Base-by-base conservation (phyloP, 2,888 invertebrate genomes). In the Muschampia plurimacula region DNA sequence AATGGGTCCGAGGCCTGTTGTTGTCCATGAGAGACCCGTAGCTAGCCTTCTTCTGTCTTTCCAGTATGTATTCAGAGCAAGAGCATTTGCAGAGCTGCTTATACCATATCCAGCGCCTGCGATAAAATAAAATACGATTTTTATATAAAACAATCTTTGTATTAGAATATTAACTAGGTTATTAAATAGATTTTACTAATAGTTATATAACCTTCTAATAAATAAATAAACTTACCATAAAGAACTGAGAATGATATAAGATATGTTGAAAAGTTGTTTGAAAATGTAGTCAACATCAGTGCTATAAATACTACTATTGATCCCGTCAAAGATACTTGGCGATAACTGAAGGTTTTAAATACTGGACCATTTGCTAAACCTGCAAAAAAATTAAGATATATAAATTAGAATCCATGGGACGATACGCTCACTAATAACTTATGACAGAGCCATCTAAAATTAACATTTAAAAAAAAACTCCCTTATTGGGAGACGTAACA, bases 51-150 rank as follows among this genome's bases (percentile, higher is more conserved):
- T 94, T 84, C 95, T 95, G 68, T 95, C 93, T 83, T 96, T 96
- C 92, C 97, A 97, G 84, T 96, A 97, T 3, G 97, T 96, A 81
- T 97, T 97, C 73, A 97, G 87, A 2, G 97, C 97, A 76, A 97
- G 85, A 12, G 96, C 95, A 79, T 96, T 96, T 2, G 97, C 95
- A 0, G 97, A 96, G 81, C 96, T 95, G 55, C 95, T 95, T 64
- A 97, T 95, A 9, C 96, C 96, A 75, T 96, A 93, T 1, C 96
- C 96, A 74, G 95, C 90, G 79, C 96, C 96, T 96, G 83, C 72
- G 66, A 65, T 28, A 28, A 4, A 41, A 28, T 2, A 28, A n/a
- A 15, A 62, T 32, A 13, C 5, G 4, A 62, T 52, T 55, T 22
- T 66, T 60, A 39, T 60, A 8, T 28, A 44, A 44, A 10, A 49